These are phyloP conservation scores for Gymnoscopelus microlampas DNA, from an alignment of 2,797 vertebrate species.

Conservation along the genomic window DNA sequence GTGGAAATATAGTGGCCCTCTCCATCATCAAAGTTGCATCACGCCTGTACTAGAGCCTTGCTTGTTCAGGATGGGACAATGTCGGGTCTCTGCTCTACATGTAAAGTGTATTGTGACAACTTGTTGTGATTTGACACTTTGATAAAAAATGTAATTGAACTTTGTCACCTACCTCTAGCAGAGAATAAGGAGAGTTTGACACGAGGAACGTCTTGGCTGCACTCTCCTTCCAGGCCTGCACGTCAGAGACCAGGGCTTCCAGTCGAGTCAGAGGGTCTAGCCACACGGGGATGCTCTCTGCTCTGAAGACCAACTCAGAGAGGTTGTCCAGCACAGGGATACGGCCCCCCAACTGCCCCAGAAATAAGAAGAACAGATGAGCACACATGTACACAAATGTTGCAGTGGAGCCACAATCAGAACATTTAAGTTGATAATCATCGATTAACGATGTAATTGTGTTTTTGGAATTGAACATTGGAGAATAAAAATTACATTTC, in stretches of 20 bases:
- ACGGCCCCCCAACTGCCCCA: constrained; percentile 86
- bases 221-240: constrained; percentile 94
- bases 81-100: no score
- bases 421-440: no score
- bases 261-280: constrained; percentile 88
- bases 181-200: constrained; percentile 88
- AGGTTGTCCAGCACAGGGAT: constrained; percentile 91
- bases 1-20: no score
- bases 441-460: no score
- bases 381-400: constrained; percentile 13
- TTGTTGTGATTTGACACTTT: no score
- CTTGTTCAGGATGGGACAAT: no score
- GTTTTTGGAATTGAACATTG: no score
- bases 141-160: no score
- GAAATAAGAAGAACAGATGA: constrained; percentile 14
- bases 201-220: constrained; percentile 92
- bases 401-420: not conserved
- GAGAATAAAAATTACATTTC: no score
- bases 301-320: constrained; percentile 89
- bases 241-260: constrained; percentile 88
- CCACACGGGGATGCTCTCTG: constrained; percentile 89
- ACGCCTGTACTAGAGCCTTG: no score
- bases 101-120: no score
- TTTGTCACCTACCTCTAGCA: constrained; percentile 90
- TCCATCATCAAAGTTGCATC: no score